Evolutionary conservation across 2,113 vertebrate genomes (phyloP).

Genomic region (Sialia sialis): DNA sequence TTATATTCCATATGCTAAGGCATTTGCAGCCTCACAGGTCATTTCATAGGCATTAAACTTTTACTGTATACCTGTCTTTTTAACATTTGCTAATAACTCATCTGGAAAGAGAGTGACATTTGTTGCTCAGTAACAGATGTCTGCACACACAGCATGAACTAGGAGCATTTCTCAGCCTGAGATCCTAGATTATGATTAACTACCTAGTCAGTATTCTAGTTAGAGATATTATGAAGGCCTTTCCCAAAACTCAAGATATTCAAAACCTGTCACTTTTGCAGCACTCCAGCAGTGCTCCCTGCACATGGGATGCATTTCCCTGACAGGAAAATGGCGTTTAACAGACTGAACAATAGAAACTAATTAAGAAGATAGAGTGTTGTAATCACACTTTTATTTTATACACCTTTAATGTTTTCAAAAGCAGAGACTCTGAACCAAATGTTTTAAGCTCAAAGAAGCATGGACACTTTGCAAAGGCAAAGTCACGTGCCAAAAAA

Average conservation of each 20-base stretch:
- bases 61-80: constrained; percentile 16
- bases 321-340: neutral
- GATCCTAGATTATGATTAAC: neutral
- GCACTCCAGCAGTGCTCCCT: neutral
- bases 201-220: neutral
- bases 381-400: neutral
- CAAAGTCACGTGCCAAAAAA: neutral
- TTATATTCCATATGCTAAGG: neutral
- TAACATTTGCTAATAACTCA: constrained; percentile 34
- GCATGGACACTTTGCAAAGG: neutral
- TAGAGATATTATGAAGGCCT: neutral
- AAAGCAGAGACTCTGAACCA: neutral
- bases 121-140: constrained; percentile 11
- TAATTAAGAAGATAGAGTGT: neutral
- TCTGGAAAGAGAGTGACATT: neutral
- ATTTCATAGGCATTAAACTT: constrained; percentile 44
- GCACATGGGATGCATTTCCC: neutral
- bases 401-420: neutral
- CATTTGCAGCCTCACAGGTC: neutral
- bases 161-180: neutral
- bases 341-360: neutral
- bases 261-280: neutral
- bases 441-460: neutral
- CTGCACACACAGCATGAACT: neutral
- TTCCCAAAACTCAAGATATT: neutral